Percentiles rank a stretch among this genome's conserved stretches.
Conservation (phyloP, 2,888 invertebrate species). For the Idaea dimidiata region DNA sequence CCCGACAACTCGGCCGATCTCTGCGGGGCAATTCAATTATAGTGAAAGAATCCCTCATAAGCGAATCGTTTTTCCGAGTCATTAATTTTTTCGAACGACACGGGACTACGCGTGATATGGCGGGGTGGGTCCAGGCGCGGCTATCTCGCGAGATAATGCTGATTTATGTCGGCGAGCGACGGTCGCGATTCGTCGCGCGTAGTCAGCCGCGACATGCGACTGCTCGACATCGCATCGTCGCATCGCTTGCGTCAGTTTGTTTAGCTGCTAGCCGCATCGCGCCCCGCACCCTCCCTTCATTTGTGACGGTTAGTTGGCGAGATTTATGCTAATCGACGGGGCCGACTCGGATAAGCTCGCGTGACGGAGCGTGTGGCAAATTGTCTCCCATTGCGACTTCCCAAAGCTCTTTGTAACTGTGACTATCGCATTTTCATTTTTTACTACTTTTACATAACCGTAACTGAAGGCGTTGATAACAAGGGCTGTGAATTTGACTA, state of each 20-base stretch:
- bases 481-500: conserved; percentile 35
- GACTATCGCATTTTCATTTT: conserved; percentile 51
- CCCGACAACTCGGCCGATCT: conserved; percentile 68
- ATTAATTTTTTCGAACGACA: conserved; percentile 81
- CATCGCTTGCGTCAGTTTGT: conserved; percentile 58
- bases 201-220: conserved; percentile 56
- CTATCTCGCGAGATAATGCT: conserved; percentile 81
- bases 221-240: conserved; percentile 54
- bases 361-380: conserved; percentile 74
- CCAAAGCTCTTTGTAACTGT: conserved; percentile 59
- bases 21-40: conserved; percentile 79
- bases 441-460: conserved; percentile 47
- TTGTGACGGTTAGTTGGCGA: conserved; percentile 78
- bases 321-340: conserved; percentile 80
- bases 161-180: conserved; percentile 77
- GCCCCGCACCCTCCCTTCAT: conserved; percentile 57
- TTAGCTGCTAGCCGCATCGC: conserved; percentile 43
- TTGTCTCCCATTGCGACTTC: conserved; percentile 71
- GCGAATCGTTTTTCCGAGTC: conserved; percentile 81
- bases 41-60: conserved; percentile 80
- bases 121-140: conserved; percentile 71
- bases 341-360: conserved; percentile 73
- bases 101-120: conserved; percentile 74
- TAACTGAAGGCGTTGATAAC: conserved; percentile 44
- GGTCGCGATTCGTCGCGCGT: conserved; percentile 77